Evolutionary conservation across 2,113 vertebrate genomes (phyloP), one percentile per base, ranked within the genome.

Genomic region (Sinocyclocheilus rhinocerous): DNA sequence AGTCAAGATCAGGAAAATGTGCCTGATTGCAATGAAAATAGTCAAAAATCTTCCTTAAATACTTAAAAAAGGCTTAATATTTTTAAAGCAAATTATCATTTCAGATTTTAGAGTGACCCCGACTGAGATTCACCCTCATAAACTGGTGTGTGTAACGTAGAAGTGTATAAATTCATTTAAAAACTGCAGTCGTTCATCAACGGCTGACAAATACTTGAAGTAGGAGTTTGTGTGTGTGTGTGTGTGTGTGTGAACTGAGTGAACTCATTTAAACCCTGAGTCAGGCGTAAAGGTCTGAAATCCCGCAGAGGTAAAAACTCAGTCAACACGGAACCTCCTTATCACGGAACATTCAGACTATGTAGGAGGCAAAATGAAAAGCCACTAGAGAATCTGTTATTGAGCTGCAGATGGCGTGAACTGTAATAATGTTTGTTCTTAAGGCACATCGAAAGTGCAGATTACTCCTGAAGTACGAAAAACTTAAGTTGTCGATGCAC

Each of bases 291-390:
- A 77, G 86, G 67, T 91, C 72, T 78, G 67, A 67, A 65, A 80
- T 72, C 65, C 81, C 20, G 8, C 84, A 33, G 78, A 81, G 65
- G 33, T 81, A 61, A 88, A 80, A 85, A 42, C n/a, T 75, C 88
- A 83, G 91, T 91, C 77, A 90, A 69, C 81, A 82, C 81, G n/a
- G 24, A 82, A 33, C 24, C 63, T 70, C 22, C 48, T 84, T 73
- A 73, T 83, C 81, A 39, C 8, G 13, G 69, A 73, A 73, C 50
- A 73, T 83, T 59, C 81, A 72, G 33, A 84, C 81, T 82, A 81
- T 67, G 79, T 45, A 82, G 63, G 48, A 82, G 81, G 63, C 45
- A 42, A 84, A 83, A 59, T 59, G 12, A 84, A 84, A 82, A 55
- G 42, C 42, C 61, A 70, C 81, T 29, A 70, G 63, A 82, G 63